Evolutionary conservation across 2,888 invertebrate species (phyloP).

Genomic region (Hirudinaria manillensis): DNA sequence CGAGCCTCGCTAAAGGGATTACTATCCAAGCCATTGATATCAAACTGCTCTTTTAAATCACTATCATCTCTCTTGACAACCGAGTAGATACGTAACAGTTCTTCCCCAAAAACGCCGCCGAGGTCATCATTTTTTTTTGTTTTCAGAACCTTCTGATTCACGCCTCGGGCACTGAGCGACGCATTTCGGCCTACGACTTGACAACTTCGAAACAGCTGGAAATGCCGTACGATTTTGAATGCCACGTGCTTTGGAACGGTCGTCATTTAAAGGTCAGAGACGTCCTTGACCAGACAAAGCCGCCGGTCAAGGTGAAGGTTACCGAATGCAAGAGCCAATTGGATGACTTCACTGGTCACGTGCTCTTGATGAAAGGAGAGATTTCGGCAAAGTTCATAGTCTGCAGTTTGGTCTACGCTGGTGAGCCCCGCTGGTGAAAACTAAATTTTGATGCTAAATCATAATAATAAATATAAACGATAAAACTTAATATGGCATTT

Average conservation of each 20-base stretch:
- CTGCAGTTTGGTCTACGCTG: not conserved
- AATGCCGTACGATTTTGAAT: not conserved
- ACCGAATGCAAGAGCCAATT: not conserved
- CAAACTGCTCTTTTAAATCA: too few species aligned
- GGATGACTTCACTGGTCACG: conserved; percentile 14
- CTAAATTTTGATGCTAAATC: too few species aligned
- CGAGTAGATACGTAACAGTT: too few species aligned
- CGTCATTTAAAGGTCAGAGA: not conserved
- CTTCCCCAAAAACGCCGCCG: not conserved
- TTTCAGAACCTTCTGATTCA: conserved; percentile 5
- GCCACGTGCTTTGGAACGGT: not conserved
- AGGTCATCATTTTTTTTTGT: not conserved
- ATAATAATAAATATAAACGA: too few species aligned
- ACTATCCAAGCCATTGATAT: too few species aligned
- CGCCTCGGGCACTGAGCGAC: not conserved
- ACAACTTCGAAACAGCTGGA: not conserved
- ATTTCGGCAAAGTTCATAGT: not conserved
- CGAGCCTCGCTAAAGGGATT: too few species aligned
- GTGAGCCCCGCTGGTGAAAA: too few species aligned
- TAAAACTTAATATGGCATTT: too few species aligned
- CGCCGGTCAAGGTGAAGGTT: not conserved
- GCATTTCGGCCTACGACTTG: not conserved
- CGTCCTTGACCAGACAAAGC: not conserved
- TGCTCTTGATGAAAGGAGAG: not conserved
- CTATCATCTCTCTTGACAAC: too few species aligned